Evolutionary conservation across 2,888 invertebrate genomes (phyloP).

Genomic region (Poecilus cupreus): DNA sequence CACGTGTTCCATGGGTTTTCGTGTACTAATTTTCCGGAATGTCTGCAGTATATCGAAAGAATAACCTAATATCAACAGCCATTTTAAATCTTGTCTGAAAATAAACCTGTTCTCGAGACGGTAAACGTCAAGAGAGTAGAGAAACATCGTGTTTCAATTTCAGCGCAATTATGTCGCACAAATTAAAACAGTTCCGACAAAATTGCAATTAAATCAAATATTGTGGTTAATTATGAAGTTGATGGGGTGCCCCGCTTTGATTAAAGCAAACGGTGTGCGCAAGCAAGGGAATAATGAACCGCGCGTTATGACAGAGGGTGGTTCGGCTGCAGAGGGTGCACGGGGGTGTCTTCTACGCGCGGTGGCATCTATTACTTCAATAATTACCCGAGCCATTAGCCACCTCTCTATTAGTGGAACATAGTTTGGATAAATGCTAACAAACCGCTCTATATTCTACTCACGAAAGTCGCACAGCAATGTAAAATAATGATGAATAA

Average conservation of each 20-base stretch:
- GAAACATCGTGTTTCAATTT: conserved; percentile 59
- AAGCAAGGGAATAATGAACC: conserved; percentile 52
- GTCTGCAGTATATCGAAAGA: background rate
- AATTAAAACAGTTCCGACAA: conserved; percentile 65
- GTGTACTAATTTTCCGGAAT: background rate
- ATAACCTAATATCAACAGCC: background rate
- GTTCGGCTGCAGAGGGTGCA: background rate
- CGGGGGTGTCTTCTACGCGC: conserved; percentile 38
- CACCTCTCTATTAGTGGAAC: conserved; percentile 52
- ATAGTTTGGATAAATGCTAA: conserved; percentile 45
- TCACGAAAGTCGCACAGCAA: too few relatives aligned
- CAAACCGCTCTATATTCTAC: background rate
- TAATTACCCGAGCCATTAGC: conserved; percentile 64
- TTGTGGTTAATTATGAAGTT: conserved; percentile 61
- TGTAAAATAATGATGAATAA: too few relatives aligned
- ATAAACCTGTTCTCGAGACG: conserved; percentile 6
- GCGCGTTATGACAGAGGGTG: background rate
- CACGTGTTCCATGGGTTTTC: background rate
- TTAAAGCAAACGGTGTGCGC: conserved; percentile 42
- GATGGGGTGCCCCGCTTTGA: conserved; percentile 58
- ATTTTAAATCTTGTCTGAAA: background rate
- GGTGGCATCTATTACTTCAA: conserved; percentile 63
- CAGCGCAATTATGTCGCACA: conserved; percentile 61
- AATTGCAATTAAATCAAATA: conserved; percentile 65
- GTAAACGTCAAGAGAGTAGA: conserved; percentile 5